These are phyloP conservation scores for Aselliscus stoliczkanus DNA, from an alignment of 2,797 vertebrate genomes.

Conservation along the genomic window DNA sequence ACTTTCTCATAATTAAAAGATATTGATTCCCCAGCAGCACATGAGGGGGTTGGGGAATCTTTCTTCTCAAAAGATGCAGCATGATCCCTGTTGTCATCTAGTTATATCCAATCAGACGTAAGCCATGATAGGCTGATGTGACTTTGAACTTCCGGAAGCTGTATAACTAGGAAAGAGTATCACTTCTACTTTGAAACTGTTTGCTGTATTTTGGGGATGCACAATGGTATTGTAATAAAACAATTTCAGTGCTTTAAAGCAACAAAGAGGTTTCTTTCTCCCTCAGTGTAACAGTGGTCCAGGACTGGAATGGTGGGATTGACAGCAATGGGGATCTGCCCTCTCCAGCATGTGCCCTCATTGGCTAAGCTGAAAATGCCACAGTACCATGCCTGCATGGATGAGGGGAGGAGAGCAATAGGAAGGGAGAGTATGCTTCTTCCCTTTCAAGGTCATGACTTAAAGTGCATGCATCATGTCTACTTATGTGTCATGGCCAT, in stretches of 20 bases:
- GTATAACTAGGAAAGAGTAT: neutral
- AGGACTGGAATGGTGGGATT: neutral
- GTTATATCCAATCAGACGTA: neutral
- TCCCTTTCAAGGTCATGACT: neutral
- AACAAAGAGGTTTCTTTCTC: neutral
- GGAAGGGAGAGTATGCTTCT: neutral
- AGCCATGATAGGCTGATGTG: neutral
- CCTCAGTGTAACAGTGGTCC: too few species aligned
- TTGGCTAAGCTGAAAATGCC: neutral
- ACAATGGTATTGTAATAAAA: neutral
- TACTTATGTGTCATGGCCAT: neutral
- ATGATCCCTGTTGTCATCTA: neutral
- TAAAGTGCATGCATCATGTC: neutral
- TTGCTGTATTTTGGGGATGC: neutral
- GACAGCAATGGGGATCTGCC: neutral
- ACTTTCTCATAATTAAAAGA: constrained; percentile 50
- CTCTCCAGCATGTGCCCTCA: neutral
- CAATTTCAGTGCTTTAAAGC: neutral
- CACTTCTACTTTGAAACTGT: neutral
- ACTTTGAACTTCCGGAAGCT: neutral
- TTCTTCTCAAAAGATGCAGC: neutral
- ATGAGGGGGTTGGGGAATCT: neutral
- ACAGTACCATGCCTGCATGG: neutral
- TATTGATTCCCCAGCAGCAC: neutral
- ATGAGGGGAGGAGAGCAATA: neutral